phyloP scores from a whole-genome alignment of 2,797 vertebrate species.

The Coendou prehensilis region DNA sequence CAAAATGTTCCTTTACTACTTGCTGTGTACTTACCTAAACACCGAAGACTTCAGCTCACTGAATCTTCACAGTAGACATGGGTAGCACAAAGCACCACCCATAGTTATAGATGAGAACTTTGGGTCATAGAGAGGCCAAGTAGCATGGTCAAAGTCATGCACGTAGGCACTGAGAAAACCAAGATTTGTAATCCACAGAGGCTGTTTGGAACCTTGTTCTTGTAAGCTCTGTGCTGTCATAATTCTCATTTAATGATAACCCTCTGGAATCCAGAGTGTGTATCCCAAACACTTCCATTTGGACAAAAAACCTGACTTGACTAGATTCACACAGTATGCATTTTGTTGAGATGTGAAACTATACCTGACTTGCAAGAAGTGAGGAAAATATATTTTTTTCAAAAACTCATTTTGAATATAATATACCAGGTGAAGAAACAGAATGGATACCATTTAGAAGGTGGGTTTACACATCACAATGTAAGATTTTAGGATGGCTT shows the following conservation, averaged over 20 bases:
- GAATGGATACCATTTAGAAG: neutral
- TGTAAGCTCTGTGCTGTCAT: neutral
- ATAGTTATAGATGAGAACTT: neutral
- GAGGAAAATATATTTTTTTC: neutral
- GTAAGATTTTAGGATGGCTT: neutral
- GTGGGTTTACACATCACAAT: neutral
- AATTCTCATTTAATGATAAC: neutral
- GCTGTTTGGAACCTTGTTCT: neutral
- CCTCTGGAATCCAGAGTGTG: neutral
- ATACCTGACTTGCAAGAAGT: neutral
- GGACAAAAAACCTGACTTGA: neutral
- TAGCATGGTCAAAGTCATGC: neutral
- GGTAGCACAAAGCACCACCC: too few relatives aligned
- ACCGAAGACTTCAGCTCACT: neutral
- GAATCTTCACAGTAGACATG: neutral
- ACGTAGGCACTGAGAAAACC: neutral
- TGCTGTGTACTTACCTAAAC: neutral
- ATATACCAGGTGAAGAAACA: neutral
- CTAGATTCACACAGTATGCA: neutral
- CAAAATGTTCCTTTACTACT: neutral
- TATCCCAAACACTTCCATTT: neutral
- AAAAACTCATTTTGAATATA: neutral
- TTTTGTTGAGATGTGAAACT: neutral
- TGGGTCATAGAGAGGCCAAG: neutral
- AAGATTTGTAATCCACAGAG: neutral